Evolutionary conservation across 2,113 vertebrate species (phyloP).

Genomic region (Zingel zingel): DNA sequence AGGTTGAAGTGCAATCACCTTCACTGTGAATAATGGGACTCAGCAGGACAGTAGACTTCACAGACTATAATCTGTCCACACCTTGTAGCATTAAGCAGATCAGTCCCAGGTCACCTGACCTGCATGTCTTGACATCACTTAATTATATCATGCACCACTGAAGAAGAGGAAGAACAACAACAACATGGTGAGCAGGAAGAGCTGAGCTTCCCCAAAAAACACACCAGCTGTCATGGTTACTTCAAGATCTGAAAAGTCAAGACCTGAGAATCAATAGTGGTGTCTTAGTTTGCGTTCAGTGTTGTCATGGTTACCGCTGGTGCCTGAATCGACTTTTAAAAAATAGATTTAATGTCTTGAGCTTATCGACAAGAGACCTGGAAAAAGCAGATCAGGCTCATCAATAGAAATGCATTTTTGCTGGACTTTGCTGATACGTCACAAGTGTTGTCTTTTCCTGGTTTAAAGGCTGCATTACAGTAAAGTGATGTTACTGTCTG

Average conservation of each 20-base stretch:
- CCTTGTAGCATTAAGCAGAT: slow-evolving; percentile 49
- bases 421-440: too few species aligned
- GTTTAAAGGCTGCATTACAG: too few species aligned
- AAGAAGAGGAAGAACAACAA: neutral
- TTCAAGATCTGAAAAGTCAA: neutral
- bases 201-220: neutral
- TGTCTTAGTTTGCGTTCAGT: neutral
- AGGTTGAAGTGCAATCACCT: slow-evolving; percentile 13
- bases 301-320: slow-evolving; percentile 33
- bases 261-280: neutral
- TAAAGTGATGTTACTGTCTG: too few species aligned
- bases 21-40: slow-evolving; percentile 15
- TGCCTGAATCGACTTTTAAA: neutral
- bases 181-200: neutral
- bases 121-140: neutral
- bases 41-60: slow-evolving; percentile 1
- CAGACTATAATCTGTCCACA: slow-evolving; percentile 28
- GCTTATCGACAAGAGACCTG: neutral
- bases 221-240: neutral
- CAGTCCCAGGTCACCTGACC: slow-evolving; percentile 45
- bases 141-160: neutral
- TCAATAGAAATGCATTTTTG: neutral
- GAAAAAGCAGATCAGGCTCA: neutral
- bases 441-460: too few species aligned
- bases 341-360: slow-evolving; percentile 9